phyloP scores from a whole-genome alignment of 2,113 vertebrate species.

The Neolamprologus tretocephalus region DNA sequence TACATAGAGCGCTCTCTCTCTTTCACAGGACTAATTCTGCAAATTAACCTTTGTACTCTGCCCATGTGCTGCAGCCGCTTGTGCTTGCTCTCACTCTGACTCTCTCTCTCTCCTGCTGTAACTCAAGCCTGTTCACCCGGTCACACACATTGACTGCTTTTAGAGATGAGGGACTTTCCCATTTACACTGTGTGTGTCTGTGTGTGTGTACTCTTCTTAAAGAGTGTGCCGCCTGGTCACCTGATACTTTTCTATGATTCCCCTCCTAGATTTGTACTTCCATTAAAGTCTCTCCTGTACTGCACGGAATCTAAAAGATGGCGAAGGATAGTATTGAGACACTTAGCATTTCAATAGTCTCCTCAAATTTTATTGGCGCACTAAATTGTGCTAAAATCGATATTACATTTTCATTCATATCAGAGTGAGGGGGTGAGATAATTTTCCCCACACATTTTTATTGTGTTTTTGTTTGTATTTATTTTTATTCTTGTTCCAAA shows the following conservation, averaged over 20 bases:
- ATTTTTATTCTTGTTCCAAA: background rate
- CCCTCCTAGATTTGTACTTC: conserved; percentile 5
- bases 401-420: background rate
- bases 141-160: conserved; percentile 28
- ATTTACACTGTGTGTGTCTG: conserved; percentile 27
- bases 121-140: conserved; percentile 17
- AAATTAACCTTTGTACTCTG: conserved; percentile 23
- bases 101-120: conserved; percentile 12
- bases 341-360: background rate
- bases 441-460: background rate
- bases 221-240: background rate
- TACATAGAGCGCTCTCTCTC: background rate
- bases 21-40: background rate
- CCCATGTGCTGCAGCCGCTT: conserved; percentile 21
- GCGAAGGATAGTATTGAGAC: background rate
- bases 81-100: background rate
- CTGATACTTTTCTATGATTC: conserved; percentile 14
- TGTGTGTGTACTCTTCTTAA: background rate
- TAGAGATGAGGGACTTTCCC: conserved; percentile 58
- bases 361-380: background rate
- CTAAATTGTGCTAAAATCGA: background rate
- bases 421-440: background rate
- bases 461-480: background rate
- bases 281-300: background rate
- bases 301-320: background rate